Evolutionary conservation across 2,888 invertebrate genomes (phyloP).

Genomic region (Archaeoteleia sp.): DNA sequence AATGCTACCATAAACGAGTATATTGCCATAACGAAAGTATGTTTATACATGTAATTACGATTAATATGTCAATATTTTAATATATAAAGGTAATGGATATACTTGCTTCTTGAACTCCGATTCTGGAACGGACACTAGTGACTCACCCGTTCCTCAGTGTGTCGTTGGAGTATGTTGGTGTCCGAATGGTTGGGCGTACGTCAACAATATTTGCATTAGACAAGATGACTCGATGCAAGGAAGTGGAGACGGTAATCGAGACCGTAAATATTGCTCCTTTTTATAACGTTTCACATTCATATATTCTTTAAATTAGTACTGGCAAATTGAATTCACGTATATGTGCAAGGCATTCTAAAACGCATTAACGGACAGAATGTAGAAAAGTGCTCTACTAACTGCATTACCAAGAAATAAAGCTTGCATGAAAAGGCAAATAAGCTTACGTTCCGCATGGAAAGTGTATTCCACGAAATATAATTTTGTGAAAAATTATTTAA

Average conservation of each 20-base stretch:
- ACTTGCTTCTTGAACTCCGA: constrained; percentile 73
- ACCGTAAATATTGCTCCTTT: too few species aligned
- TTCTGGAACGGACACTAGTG: constrained; percentile 58
- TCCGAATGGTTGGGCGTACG: constrained; percentile 76
- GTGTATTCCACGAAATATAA: too few species aligned
- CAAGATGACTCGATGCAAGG: constrained; percentile 52
- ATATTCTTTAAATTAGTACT: not conserved
- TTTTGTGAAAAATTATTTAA: too few species aligned
- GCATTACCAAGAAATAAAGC: too few species aligned
- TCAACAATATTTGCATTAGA: constrained; percentile 61
- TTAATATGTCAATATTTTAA: not conserved
- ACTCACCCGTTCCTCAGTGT: constrained; percentile 71
- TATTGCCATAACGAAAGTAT: not conserved
- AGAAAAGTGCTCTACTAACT: too few species aligned
- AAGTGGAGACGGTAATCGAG: constrained; percentile 39
- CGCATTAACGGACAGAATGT: too few species aligned
- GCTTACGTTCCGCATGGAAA: too few species aligned
- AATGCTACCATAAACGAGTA: not conserved
- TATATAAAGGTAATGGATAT: constrained; percentile 74
- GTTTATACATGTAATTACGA: too few species aligned
- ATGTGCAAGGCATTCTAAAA: too few species aligned
- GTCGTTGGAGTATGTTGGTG: constrained; percentile 78
- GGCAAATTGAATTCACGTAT: too few species aligned
- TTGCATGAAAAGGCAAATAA: too few species aligned
- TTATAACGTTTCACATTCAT: constrained; percentile 3